Evolutionary conservation across 2,797 vertebrate genomes (phyloP).

Genomic region (Mastacembelus armatus): DNA sequence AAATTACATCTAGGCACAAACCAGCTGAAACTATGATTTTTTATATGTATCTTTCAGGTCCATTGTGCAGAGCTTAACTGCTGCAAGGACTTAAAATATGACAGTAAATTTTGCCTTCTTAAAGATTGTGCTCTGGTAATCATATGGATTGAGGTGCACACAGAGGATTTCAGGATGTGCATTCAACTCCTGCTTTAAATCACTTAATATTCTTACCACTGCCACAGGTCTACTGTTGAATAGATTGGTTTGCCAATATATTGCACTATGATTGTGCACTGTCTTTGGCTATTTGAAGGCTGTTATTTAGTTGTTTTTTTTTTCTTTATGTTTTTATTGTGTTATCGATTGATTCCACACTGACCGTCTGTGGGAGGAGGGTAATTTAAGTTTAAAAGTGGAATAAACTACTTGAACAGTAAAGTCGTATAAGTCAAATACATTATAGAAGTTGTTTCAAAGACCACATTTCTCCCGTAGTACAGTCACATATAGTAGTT

Average conservation of each 20-base stretch:
- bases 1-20: conserved; percentile 56
- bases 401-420: not conserved
- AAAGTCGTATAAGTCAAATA: not conserved
- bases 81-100: conserved; percentile 33
- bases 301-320: conserved; percentile 6
- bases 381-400: not conserved
- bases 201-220: conserved; percentile 37
- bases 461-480: not conserved
- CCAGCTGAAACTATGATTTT: conserved; percentile 57
- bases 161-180: conserved; percentile 58
- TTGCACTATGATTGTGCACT: conserved; percentile 12
- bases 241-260: conserved; percentile 22
- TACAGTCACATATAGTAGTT: too few relatives aligned
- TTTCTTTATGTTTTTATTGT: not conserved
- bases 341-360: conserved; percentile 12
- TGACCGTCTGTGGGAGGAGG: not conserved
- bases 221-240: conserved; percentile 31
- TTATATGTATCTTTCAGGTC: conserved; percentile 18
- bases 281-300: conserved; percentile 4
- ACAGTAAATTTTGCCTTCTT: conserved; percentile 30
- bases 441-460: not conserved
- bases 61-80: conserved; percentile 56
- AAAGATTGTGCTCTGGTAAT: conserved; percentile 45
- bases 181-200: conserved; percentile 52
- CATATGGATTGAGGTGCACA: conserved; percentile 46